These are phyloP conservation scores for Litoditis marina DNA, from an alignment of 2,888 invertebrate genomes.

Conservation along the genomic window DNA sequence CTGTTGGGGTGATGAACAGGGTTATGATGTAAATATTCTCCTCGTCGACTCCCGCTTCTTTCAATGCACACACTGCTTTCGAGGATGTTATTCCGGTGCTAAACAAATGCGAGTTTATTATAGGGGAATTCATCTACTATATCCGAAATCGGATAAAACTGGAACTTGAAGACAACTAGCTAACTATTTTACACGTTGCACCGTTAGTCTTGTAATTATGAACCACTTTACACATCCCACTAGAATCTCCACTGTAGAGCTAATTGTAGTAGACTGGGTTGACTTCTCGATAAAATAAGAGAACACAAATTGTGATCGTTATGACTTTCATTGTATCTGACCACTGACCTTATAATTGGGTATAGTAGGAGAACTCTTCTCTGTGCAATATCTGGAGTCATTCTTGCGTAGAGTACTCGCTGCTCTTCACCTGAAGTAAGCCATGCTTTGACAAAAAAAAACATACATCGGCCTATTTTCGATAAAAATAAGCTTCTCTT, in stretches of 20 bases:
- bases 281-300: neutral
- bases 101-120: constrained; percentile 18
- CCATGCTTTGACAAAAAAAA: too few relatives aligned
- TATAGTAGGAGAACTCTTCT: constrained; percentile 91
- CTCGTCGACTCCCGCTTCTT: constrained; percentile 88
- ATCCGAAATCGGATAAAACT: too few relatives aligned
- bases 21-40: constrained; percentile 93
- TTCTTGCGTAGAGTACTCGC: constrained; percentile 89
- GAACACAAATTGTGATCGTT: neutral
- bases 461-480: too few relatives aligned
- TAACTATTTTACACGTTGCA: too few relatives aligned
- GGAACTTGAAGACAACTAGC: too few relatives aligned
- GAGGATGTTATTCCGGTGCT: constrained; percentile 89
- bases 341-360: constrained; percentile 77
- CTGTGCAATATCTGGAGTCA: constrained; percentile 87
- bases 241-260: too few relatives aligned
- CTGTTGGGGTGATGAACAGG: constrained; percentile 85
- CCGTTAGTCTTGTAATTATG: too few relatives aligned
- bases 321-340: neutral
- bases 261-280: too few relatives aligned
- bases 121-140: too few relatives aligned
- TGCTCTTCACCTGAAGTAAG: constrained; percentile 74
- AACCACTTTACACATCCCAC: too few relatives aligned
- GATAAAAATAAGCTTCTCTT: too few relatives aligned
- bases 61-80: constrained; percentile 86